Evolutionary conservation across 2,888 invertebrate species (phyloP), one percentile per base, ranked within the genome.

Genomic region (Folsomia manolachei): DNA sequence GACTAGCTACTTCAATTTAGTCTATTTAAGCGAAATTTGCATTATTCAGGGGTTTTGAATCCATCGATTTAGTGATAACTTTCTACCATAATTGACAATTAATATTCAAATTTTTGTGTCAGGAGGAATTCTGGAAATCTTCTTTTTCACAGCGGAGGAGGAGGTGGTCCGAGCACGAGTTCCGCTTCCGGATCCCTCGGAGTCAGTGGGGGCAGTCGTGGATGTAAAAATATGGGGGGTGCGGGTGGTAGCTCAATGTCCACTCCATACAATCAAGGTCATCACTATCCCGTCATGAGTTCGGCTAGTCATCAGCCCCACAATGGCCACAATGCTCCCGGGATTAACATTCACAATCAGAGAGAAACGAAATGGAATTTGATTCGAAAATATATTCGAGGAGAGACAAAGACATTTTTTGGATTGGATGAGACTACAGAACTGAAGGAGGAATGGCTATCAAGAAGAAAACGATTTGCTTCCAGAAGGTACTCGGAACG

Each of bases 361-460:
- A 53, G 60, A 19, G 75, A 74, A 19, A 76, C 79, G 11, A 75
- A 76, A 63, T 80, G 80, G 80, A 69, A 75, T n/a, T 67, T 72
- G 23, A 67, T 80, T 23, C 68, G 74, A n/a, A 77, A 78, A 60
- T 80, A 80, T 63, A 72, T 80, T 69, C 71, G 78, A 23, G 76
- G 73, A 65, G 79, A 79, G 61, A 78, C 78, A n/a, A 76, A 72
- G 70, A 78, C 78, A 26, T 80, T 78, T 70, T 78, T 78, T 65
- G 67, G 67, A 52, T 68, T 77, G 70, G 75, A 77, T 63, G 77
- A 77, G 64, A 74, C 75, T 56, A 71, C 74, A 21, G 75, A 77
- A 64, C 69, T 77, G 53, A 77, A 80, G 62, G 80, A 80, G 60
- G 80, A 80, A 67, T 80, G 80, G 80, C 71, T 80, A 56, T 78